A percentile compares a stretch with the other conserved stretches of the same genome.
Evolutionary conservation across 2,797 vertebrate genomes (phyloP).

Genomic region (Takifugu ocellatus): DNA sequence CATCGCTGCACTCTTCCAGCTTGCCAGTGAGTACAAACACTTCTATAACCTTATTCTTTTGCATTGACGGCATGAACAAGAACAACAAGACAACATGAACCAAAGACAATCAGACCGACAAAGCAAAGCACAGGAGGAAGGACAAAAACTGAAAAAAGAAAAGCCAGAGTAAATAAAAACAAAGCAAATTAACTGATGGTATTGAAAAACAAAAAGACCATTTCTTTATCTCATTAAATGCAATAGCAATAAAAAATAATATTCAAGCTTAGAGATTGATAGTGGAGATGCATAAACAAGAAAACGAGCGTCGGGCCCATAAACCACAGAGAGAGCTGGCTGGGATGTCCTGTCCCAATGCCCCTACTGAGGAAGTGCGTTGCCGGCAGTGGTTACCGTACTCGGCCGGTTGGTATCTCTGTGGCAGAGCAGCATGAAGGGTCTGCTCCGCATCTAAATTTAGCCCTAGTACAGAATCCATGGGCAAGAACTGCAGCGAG

Average conservation of each 20-base stretch:
- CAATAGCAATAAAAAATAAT: neutral
- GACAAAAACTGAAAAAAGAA: too few species aligned
- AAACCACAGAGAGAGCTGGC: constrained; percentile 12
- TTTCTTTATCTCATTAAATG: too few species aligned
- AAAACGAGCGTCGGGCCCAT: neutral
- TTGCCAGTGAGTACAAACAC: constrained; percentile 88
- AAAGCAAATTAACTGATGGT: too few species aligned
- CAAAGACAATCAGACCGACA: too few species aligned
- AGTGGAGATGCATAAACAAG: constrained; percentile 4
- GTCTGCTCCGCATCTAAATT: constrained; percentile 84
- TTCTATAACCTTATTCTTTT: neutral
- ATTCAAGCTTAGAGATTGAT: neutral
- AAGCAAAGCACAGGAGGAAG: too few species aligned
- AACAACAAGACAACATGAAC: too few species aligned
- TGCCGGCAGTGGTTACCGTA: constrained; percentile 20
- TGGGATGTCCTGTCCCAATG: constrained; percentile 32
- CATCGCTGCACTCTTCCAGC: constrained; percentile 95
- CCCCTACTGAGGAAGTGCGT: constrained; percentile 43
- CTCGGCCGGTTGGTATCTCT: constrained; percentile 41
- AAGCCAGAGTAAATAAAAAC: too few species aligned
- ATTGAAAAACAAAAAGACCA: too few species aligned
- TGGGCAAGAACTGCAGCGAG: constrained; percentile 79
- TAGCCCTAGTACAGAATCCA: constrained; percentile 74
- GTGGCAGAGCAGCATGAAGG: constrained; percentile 41
- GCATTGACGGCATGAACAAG: too few species aligned